These are phyloP conservation scores for Limnephilus lunatus DNA, from an alignment of 2,888 invertebrate species.

Conservation along the genomic window DNA sequence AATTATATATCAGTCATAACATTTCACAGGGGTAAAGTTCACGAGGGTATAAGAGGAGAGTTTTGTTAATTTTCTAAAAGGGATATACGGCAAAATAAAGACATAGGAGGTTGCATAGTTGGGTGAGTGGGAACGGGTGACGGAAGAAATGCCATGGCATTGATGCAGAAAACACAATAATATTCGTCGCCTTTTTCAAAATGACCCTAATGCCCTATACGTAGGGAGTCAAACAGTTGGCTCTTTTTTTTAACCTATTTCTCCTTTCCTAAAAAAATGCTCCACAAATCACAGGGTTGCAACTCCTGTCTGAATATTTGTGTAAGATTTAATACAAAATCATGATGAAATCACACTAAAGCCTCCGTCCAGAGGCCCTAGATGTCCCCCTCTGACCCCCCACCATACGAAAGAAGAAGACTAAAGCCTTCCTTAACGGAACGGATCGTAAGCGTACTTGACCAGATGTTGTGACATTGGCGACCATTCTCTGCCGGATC, in stretches of 20 bases:
- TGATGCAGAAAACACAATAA: not conserved
- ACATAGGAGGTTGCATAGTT: not conserved
- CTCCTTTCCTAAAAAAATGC: not conserved
- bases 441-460: not conserved
- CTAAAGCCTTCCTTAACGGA: not conserved
- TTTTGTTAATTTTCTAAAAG: constrained; percentile 79
- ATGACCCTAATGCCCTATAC: not conserved
- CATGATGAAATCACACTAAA: not conserved
- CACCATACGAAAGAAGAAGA: too few species aligned
- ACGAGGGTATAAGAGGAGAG: constrained; percentile 73
- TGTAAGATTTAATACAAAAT: not conserved
- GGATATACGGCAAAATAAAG: constrained; percentile 46
- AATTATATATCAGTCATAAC: constrained; percentile 34
- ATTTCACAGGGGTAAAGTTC: constrained; percentile 13
- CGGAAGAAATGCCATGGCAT: not conserved
- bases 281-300: not conserved
- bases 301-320: not conserved
- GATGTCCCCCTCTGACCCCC: too few species aligned
- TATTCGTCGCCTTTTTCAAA: not conserved
- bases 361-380: too few species aligned
- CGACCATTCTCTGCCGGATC: too few species aligned
- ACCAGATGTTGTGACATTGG: too few species aligned
- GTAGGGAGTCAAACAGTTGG: not conserved
- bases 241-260: too few species aligned
- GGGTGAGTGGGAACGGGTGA: not conserved